Base-by-base conservation (phyloP, 1,140 invertebrate genomes). In the Tribolium madens region DNA sequence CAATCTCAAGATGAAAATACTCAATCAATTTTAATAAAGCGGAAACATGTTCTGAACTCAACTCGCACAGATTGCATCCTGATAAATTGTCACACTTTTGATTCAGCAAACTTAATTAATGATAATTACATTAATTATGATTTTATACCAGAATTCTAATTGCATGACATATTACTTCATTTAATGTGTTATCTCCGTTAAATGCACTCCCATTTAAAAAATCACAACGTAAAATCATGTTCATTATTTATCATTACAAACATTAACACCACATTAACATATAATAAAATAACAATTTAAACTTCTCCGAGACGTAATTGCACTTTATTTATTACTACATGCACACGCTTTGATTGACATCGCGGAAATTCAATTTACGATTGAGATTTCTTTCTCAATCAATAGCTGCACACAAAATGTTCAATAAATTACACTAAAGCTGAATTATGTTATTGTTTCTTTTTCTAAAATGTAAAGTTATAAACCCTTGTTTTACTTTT, bases 71-170 rank as follows among this genome's bases (percentile, higher is more conserved):
- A 64, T 64, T 33, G 26, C 21, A 13, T 14, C 6, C 26, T 33
- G 57, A 64, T 33, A 64, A 64, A 33, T 52, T 21, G 14, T 72
- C 17, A 26, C 46, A 17, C 42, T 26, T 47, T 47, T 50, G 36
- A 71, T 71, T 48, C 47, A 47, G 47, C 69, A 72, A 48, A 50
- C 46, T 50, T 52, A 72, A 72, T 72, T 72, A 50, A 72, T 72
- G 17, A 72, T 72, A 72, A 72, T 72, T 48, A 50, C 46, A 72
- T 31, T 72, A 50, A 50, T 72, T 52, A 50, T 13, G 31, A 47
- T 31, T 71, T 71, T 71, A 71, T 33, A 48, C 13, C 69, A 48
- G 17, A n/a, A 7, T 72, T 52, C 12, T 26, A 72, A 72, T 52
- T 72, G 18, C 50, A 50, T 50, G 46, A 52, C 50, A 52, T 72